Evolutionary conservation across 1,140 invertebrate genomes (phyloP), one percentile per base, ranked within the genome.

Genomic region (Teleopsis dalmanni): DNA sequence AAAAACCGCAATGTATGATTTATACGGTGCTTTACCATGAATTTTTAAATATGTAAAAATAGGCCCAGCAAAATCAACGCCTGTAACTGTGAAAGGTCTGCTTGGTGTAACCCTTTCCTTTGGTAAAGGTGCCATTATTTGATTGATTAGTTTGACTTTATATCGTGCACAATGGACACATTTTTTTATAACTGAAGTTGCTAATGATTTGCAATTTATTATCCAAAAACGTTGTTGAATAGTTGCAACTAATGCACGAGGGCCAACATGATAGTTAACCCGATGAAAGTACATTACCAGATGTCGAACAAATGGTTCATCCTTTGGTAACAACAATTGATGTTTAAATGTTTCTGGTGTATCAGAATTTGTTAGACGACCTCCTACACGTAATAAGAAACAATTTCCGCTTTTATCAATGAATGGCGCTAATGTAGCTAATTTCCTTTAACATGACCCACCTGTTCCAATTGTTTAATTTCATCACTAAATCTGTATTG

Each of bases 261-360:
- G 5, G 2, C 47, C 47, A 18, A n/a, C 47, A 22, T 48, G 47
- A 6, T 41, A 18, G 11, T 33, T 5, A 3, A 16, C 25, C 22
- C 22, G 29, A 35, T 48, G 36, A 26, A 18, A 23, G 16, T 41
- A 5, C 4, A 8, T 41, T n/a, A n/a, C n/a, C n/a, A n/a, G n/a
- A n/a, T n/a, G n/a, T n/a, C n/a, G n/a, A n/a, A n/a, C n/a, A n/a
- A n/a, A n/a, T n/a, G n/a, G n/a, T n/a, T n/a, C n/a, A n/a, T n/a
- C n/a, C n/a, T n/a, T 42, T 19, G 47, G 47, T 19, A 48, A 48
- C 2, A 48, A 4, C 7, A 48, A 41, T 0, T 37, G 47, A 18
- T 48, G 38, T 18, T 31, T 27, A 3, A 19, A 16, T 19, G 19
- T 10, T 3, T 31, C 26, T 10, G 35, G 13, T 10, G 40, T 13